phyloP scores from a whole-genome alignment of 2,797 vertebrate genomes.

The Clarias pachynema region DNA sequence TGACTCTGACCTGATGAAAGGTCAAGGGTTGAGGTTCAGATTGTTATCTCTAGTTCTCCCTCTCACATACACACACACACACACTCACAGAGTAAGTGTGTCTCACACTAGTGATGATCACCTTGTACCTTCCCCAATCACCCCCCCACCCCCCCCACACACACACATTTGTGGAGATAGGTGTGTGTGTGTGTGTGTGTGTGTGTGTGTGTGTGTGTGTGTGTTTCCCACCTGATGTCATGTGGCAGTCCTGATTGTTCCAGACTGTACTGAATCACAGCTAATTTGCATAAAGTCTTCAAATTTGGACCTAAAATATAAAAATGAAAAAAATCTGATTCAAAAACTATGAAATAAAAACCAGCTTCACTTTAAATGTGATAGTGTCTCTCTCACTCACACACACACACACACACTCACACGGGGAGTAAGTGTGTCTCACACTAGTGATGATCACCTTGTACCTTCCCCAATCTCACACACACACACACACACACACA shows the following conservation, averaged over 20 bases:
- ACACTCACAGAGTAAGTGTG: constrained; percentile 55
- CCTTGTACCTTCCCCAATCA: constrained; percentile 59
- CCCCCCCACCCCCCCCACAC: constrained; percentile 62
- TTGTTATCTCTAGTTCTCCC: constrained; percentile 77
- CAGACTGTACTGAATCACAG: constrained; percentile 96
- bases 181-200: constrained; percentile 16
- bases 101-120: constrained; percentile 15
- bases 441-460: constrained; percentile 13
- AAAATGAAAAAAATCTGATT: not conserved
- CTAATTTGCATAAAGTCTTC: constrained; percentile 97
- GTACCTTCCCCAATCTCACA: constrained; percentile 59
- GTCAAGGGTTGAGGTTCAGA: constrained; percentile 80
- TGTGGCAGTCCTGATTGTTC: constrained; percentile 97
- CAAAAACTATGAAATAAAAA: not conserved
- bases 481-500: too few species aligned
- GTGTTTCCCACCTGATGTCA: constrained; percentile 88
- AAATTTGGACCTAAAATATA: constrained; percentile 88
- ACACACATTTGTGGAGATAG: not conserved
- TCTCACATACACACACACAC: constrained; percentile 70
- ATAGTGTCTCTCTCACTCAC: not conserved
- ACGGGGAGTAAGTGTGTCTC: constrained; percentile 6
- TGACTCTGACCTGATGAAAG: constrained; percentile 75
- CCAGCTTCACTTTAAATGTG: not conserved
- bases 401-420: constrained; percentile 68
- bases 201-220: not conserved